Percentiles rank a stretch among this genome's conserved stretches.
These are phyloP conservation scores for Leucozona laternaria DNA, from an alignment of 2,888 invertebrate genomes.

Conservation along the genomic window DNA sequence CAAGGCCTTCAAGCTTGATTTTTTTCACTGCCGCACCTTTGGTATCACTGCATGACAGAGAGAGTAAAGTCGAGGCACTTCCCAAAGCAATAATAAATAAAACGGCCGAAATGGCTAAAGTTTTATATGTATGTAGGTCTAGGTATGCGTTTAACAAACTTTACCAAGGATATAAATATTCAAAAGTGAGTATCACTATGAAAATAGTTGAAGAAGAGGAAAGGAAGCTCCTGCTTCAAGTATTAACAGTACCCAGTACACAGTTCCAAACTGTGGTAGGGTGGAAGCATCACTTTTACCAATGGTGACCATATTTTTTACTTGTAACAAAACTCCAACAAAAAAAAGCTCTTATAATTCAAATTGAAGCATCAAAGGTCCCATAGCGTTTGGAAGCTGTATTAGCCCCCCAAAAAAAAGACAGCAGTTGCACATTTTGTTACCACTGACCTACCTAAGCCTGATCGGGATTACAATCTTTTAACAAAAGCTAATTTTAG, in stretches of 20 bases:
- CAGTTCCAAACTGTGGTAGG: background rate
- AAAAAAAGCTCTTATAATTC: too few species aligned
- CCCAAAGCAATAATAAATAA: constrained; percentile 72
- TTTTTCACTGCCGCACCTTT: background rate
- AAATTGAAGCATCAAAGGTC: too few species aligned
- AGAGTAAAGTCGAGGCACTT: constrained; percentile 29
- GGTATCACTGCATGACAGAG: background rate
- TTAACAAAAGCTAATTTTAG: too few species aligned
- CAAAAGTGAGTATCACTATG: constrained; percentile 72
- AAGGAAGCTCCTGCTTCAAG: background rate
- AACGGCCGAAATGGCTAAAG: constrained; percentile 74
- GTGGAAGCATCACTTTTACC: background rate
- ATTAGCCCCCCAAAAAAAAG: too few species aligned
- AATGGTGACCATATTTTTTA: background rate
- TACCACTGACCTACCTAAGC: too few species aligned
- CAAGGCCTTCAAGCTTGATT: background rate
- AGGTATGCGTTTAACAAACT: constrained; percentile 75
- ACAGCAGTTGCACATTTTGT: too few species aligned
- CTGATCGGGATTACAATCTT: too few species aligned
- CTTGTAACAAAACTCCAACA: background rate
- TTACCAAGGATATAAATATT: constrained; percentile 74
- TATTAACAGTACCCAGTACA: too few species aligned
- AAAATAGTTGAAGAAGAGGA: constrained; percentile 39
- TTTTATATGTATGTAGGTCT: constrained; percentile 75
- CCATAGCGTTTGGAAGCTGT: too few species aligned